These are phyloP conservation scores for Noctua janthina DNA, from an alignment of 2,888 invertebrate species.

Conservation along the genomic window DNA sequence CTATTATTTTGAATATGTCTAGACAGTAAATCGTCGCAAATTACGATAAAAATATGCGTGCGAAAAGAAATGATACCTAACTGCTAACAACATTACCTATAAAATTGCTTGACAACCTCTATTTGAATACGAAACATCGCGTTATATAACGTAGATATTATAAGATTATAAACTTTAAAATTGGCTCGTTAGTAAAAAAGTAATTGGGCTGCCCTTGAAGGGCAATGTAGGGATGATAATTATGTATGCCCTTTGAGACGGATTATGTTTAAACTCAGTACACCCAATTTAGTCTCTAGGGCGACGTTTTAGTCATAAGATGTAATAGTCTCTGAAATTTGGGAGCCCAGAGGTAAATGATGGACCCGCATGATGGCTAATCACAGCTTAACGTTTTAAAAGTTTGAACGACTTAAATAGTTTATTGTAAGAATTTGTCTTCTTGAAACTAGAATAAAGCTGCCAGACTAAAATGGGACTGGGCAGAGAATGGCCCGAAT, in stretches of 20 bases:
- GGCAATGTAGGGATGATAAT: conserved; percentile 50
- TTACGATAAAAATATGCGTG: background rate
- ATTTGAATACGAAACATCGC: conserved; percentile 1
- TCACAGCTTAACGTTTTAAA: conserved; percentile 10
- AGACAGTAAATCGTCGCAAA: background rate
- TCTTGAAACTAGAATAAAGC: too few species aligned
- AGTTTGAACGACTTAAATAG: background rate
- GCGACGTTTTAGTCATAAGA: conserved; percentile 47
- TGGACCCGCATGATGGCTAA: conserved; percentile 20
- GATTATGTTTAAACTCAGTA: conserved; percentile 58
- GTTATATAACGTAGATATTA: conserved; percentile 1
- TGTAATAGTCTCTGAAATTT: conserved; percentile 42
- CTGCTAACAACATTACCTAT: background rate
- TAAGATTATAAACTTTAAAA: conserved; percentile 33
- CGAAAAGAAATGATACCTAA: conserved; percentile 7
- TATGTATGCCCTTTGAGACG: conserved; percentile 57
- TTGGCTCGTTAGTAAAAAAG: conserved; percentile 54
- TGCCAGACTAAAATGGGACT: too few species aligned
- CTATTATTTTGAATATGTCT: background rate
- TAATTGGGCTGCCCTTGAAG: conserved; percentile 34
- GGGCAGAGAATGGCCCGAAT: too few species aligned
- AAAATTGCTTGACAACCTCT: background rate
- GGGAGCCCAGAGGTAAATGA: conserved; percentile 20
- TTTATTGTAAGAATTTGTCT: background rate
- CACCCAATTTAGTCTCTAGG: conserved; percentile 39